phyloP scores from a whole-genome alignment of 2,113 vertebrate genomes.

The Chionomys nivalis region DNA sequence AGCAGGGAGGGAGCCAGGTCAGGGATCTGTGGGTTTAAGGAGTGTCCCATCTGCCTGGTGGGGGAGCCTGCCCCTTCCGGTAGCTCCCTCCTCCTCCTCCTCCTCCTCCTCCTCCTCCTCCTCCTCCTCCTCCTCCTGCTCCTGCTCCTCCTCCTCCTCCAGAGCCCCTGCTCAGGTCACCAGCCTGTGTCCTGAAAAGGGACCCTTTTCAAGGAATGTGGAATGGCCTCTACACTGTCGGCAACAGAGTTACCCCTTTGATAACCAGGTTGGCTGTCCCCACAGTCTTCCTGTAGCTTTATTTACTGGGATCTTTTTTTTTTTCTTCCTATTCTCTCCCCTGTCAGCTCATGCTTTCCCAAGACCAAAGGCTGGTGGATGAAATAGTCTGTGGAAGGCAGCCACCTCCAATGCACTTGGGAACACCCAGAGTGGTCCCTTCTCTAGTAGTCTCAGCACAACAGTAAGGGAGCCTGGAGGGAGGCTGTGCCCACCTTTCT shows the following conservation, averaged over 20 bases:
- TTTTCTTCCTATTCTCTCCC: slow-evolving; percentile 65
- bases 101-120: too few species aligned
- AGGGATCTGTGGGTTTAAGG: slow-evolving; percentile 78
- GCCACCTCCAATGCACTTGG: background rate
- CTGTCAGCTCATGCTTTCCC: background rate
- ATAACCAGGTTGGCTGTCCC: background rate
- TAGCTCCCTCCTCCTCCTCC: background rate
- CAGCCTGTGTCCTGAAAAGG: background rate
- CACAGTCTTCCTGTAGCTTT: background rate
- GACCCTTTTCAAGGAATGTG: too few species aligned
- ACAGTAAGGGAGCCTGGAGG: too few species aligned
- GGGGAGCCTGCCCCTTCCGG: slow-evolving; percentile 49
- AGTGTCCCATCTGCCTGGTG: slow-evolving; percentile 69
- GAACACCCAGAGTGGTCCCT: background rate
- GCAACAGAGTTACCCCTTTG: slow-evolving; percentile 40
- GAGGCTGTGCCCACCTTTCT: background rate
- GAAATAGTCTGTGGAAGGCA: background rate
- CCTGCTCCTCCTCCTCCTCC: too few species aligned
- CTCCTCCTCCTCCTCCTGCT: too few species aligned
- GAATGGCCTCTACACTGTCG: background rate
- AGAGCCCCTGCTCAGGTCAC: background rate
- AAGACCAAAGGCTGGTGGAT: background rate
- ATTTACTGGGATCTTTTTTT: slow-evolving; percentile 41
- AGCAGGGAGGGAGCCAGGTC: slow-evolving; percentile 71
- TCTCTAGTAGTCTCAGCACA: background rate